phyloP scores from a whole-genome alignment of 2,888 invertebrate genomes.

The Troides helena region DNA sequence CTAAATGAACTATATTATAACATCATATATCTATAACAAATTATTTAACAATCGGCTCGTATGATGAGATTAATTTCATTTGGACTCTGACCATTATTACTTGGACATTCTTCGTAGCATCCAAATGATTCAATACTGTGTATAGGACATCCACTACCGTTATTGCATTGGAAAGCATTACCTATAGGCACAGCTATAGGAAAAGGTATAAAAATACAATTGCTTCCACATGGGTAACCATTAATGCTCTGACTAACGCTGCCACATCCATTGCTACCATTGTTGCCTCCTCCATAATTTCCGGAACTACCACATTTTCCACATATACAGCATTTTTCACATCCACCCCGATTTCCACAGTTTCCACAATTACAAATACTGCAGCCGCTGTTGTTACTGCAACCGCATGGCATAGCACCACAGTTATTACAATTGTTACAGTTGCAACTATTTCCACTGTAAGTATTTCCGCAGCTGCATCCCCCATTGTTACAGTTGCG shows the following conservation, averaged over 20 bases:
- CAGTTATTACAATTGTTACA: constrained; percentile 24
- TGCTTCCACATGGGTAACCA: constrained; percentile 11
- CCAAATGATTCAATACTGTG: constrained; percentile 19
- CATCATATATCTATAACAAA: background rate
- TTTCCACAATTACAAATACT: constrained; percentile 14
- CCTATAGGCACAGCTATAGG: constrained; percentile 35
- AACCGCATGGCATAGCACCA: constrained; percentile 25
- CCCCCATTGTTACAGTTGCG: constrained; percentile 28
- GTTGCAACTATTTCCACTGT: constrained; percentile 16
- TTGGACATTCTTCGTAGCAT: constrained; percentile 26
- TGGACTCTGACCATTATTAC: constrained; percentile 21
- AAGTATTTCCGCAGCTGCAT: constrained; percentile 29
- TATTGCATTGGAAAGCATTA: constrained; percentile 13
- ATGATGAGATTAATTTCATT: constrained; percentile 35
- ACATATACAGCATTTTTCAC: constrained; percentile 4
- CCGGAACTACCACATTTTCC: constrained; percentile 11
- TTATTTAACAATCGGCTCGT: constrained; percentile 31
- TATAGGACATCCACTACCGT: constrained; percentile 17
- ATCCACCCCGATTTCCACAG: constrained; percentile 5
- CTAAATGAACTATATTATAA: background rate
- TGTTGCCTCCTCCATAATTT: constrained; percentile 3
- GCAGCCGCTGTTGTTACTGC: constrained; percentile 12
- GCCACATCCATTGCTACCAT: constrained; percentile 12
- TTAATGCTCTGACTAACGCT: constrained; percentile 5
- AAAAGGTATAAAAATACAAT: constrained; percentile 34